A percentile compares a stretch with the other conserved stretches of the same genome.
Evolutionary conservation across 2,888 invertebrate species (phyloP).

Genomic region (Apodemia mormo): DNA sequence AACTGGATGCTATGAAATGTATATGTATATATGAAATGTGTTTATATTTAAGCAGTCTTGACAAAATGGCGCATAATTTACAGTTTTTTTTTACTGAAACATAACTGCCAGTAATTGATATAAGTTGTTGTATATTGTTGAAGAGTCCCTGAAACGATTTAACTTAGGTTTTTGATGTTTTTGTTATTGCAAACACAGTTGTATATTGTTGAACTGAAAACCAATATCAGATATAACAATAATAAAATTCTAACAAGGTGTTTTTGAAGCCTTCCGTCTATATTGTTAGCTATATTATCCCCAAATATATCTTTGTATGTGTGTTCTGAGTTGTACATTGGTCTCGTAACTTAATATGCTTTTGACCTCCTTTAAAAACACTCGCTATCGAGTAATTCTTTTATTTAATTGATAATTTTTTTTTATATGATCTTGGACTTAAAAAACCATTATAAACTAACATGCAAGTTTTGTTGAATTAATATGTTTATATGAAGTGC

Average conservation of each 20-base stretch:
- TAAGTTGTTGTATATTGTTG: slow-evolving; percentile 45
- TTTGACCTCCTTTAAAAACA: too few species aligned
- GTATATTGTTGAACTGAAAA: background rate
- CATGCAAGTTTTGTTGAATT: too few species aligned
- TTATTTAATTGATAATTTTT: background rate
- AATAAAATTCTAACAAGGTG: too few species aligned
- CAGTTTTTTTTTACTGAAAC: slow-evolving; percentile 54
- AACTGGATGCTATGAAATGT: background rate
- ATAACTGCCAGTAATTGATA: slow-evolving; percentile 68
- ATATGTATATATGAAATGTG: slow-evolving; percentile 16
- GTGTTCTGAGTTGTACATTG: too few species aligned
- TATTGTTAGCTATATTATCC: too few species aligned
- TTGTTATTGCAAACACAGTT: background rate
- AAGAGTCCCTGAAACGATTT: slow-evolving; percentile 7
- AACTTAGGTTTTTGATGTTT: background rate
- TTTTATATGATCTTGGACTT: background rate
- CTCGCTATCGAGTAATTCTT: background rate
- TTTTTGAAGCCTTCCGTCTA: too few species aligned
- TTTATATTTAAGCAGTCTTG: slow-evolving; percentile 33
- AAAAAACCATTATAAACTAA: too few species aligned
- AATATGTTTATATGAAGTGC: too few species aligned
- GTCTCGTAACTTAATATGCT: too few species aligned
- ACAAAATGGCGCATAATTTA: slow-evolving; percentile 54
- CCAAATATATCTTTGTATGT: too few species aligned
- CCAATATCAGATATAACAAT: too few species aligned